Evolutionary conservation across 1,140 invertebrate species (phyloP), one percentile per base, ranked within the genome.

Genomic region (Sitobion miscanthi): DNA sequence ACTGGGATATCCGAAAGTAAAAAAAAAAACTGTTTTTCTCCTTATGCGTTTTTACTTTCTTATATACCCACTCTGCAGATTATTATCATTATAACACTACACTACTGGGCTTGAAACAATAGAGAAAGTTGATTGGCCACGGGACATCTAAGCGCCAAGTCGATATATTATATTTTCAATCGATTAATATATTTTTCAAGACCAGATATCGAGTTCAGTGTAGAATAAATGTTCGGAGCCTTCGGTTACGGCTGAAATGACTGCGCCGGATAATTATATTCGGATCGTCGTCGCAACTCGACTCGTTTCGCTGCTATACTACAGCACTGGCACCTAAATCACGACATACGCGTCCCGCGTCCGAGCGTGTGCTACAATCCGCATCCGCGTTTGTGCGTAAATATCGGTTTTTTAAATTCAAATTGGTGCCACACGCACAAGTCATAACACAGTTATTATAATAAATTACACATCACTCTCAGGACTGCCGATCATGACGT

Each of bases 81-180:
- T 52, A 92, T 83, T 83, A 86, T 57, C 38, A 69, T 90, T n/a
- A 90, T 42, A 69, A 92, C n/a, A 92, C 77, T 25, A 57, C 17
- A 85, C 91, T 93, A 91, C 89, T 42, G 89, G 90, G 69, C 91
- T 93, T 93, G 11, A 93, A 30, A 93, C 91, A 93, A 93, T 93
- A 93, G 91, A 93, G 91, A 93, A 93, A 93, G 91, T 93, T 54
- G 90, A 93, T 54, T 93, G 91, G 91, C 91, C 91, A 93, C 91
- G 91, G 91, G 91, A 85, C 49, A 85, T 93, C 91, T 47, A 30
- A 54, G 87, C 87, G 90, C 21, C 30, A 85, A 38, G 69, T 85
- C 45, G 25, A 30, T 85, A 57, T 38, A 62, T 42, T 77, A 47
- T 85, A 86, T 93, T 86, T 83, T 57, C 69, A 91, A 49, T 83